phyloP scores from a whole-genome alignment of 1,140 invertebrate species.

The Hylaeus volcanicus region DNA sequence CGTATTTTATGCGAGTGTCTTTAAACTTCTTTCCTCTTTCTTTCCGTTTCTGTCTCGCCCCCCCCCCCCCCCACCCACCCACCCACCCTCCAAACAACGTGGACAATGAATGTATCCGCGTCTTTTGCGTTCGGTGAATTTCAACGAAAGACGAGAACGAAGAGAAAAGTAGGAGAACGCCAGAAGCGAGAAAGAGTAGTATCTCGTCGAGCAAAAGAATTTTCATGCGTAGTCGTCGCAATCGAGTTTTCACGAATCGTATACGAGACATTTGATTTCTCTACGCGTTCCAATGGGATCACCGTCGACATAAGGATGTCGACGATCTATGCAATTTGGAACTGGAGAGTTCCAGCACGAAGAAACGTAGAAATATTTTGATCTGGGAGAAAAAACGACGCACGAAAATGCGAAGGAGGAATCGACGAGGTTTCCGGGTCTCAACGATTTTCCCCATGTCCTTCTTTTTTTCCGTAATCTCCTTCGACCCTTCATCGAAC shows the following conservation, averaged over 20 bases:
- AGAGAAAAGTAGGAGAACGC: background rate
- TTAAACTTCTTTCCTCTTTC: background rate
- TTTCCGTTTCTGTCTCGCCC: background rate
- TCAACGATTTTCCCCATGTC: no score
- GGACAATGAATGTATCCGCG: background rate
- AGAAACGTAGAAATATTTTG: no score
- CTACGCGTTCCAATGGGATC: no score
- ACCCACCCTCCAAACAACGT: background rate
- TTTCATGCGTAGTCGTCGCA: background rate
- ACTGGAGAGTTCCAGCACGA: no score
- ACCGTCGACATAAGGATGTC: no score
- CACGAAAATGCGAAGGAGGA: no score
- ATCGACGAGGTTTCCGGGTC: no score
- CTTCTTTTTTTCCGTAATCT: no score
- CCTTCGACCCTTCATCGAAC: background rate
- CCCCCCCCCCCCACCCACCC: no score
- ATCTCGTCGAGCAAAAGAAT: no score
- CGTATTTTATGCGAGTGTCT: background rate
- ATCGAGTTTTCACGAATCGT: slow-evolving; percentile 2
- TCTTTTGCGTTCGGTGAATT: background rate
- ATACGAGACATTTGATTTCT: background rate
- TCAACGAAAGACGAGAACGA: background rate
- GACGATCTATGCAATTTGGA: no score
- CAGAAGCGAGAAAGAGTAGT: background rate
- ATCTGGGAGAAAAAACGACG: no score